Evolutionary conservation across 2,888 invertebrate species (phyloP).

Genomic region (Acleris laterana): DNA sequence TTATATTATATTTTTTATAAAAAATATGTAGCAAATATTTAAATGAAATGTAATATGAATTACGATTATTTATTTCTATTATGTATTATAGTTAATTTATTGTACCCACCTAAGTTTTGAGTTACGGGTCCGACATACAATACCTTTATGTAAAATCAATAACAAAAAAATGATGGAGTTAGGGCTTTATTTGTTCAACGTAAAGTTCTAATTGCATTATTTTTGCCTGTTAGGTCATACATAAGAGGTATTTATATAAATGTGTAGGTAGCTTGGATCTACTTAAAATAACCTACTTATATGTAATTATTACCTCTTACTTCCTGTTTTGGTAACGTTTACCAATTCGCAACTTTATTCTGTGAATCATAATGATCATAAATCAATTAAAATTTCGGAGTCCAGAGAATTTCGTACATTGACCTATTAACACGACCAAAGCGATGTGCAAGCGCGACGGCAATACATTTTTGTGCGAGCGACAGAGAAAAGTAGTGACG

Average conservation of each 20-base stretch:
- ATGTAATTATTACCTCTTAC: too few species aligned
- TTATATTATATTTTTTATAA: constrained; percentile 2
- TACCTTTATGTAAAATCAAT: neutral
- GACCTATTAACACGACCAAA: too few species aligned
- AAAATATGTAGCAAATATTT: constrained; percentile 1
- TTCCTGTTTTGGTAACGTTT: neutral
- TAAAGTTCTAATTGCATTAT: neutral
- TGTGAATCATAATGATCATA: neutral
- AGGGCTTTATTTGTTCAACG: neutral
- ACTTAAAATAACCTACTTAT: constrained; percentile 3
- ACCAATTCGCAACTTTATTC: neutral
- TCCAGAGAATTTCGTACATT: too few species aligned
- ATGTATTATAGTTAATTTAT: constrained; percentile 30
- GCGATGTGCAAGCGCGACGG: too few species aligned
- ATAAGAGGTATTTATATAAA: neutral
- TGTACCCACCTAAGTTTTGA: constrained; percentile 34
- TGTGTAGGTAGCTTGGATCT: constrained; percentile 5
- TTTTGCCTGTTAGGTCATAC: neutral
- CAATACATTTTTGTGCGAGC: too few species aligned
- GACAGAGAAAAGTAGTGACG: too few species aligned
- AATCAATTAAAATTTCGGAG: too few species aligned
- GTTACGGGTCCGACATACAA: constrained; percentile 11
- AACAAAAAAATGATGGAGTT: neutral
- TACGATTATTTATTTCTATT: constrained; percentile 22
- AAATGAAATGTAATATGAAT: constrained; percentile 10